Evolutionary conservation across 2,888 invertebrate species (phyloP).

Genomic region (Leucania comma): DNA sequence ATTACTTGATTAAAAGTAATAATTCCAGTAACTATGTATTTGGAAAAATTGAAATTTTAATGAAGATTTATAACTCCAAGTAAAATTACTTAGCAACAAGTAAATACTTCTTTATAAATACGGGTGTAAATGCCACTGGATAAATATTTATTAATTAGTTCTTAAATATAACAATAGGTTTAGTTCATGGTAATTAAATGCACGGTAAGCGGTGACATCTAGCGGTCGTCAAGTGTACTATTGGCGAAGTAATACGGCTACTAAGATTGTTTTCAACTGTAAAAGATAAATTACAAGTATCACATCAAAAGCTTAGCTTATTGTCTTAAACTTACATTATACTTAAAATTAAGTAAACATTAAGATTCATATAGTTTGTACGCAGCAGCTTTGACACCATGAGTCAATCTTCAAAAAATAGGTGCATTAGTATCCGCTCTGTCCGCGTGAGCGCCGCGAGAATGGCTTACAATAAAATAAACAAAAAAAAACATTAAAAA

Average conservation of each 20-base stretch:
- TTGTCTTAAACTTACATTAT: slow-evolving; percentile 8
- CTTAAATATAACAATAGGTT: background rate
- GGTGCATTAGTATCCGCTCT: background rate
- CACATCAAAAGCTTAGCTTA: slow-evolving; percentile 26
- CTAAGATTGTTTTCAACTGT: slow-evolving; percentile 7
- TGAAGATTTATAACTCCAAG: too few species aligned
- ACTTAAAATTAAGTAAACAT: slow-evolving; percentile 9
- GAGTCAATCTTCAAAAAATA: background rate
- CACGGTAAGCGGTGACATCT: slow-evolving; percentile 18
- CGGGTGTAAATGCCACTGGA: too few species aligned
- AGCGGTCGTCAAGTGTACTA: slow-evolving; percentile 8
- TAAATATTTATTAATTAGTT: too few species aligned
- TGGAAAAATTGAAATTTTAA: too few species aligned
- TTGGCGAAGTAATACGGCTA: slow-evolving; percentile 20
- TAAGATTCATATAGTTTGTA: slow-evolving; percentile 16
- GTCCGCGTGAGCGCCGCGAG: too few species aligned
- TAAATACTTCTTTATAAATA: too few species aligned
- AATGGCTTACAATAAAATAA: too few species aligned
- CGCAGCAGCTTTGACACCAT: background rate
- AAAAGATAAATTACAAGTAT: slow-evolving; percentile 23
- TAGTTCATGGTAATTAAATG: slow-evolving; percentile 14
- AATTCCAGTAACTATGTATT: too few species aligned
- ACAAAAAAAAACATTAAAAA: too few species aligned
- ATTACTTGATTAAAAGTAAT: too few species aligned
- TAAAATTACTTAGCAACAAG: too few species aligned